Percentiles rank a stretch among this genome's conserved stretches.
Evolutionary conservation across 1,140 invertebrate genomes (phyloP).

Genomic region (Callitettix versicolor): DNA sequence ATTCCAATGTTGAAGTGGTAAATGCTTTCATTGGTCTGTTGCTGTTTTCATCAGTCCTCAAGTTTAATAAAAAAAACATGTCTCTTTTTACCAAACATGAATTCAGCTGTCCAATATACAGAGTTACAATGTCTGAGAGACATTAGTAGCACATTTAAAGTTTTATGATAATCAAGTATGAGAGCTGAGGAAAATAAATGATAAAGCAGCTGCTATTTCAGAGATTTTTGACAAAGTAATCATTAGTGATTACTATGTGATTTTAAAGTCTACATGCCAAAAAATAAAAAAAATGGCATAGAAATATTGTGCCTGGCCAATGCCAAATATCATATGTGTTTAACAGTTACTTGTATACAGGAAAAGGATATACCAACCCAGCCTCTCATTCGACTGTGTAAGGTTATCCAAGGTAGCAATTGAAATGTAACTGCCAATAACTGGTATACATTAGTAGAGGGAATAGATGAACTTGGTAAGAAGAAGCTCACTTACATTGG

Average conservation of each 20-base stretch:
- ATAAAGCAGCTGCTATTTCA: slow-evolving; percentile 6
- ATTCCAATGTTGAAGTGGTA: slow-evolving; percentile 4
- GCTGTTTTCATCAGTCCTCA: slow-evolving; percentile 2
- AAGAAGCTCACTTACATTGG: slow-evolving; percentile 17
- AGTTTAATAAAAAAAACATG: background rate
- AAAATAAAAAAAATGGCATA: slow-evolving; percentile 30
- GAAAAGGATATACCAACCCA: slow-evolving; percentile 23
- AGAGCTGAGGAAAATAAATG: background rate
- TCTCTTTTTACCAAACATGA: slow-evolving; percentile 1
- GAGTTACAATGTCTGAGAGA: slow-evolving; percentile 1
- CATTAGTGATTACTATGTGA: slow-evolving; percentile 26
- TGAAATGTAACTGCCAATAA: slow-evolving; percentile 31
- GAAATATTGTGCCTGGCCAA: slow-evolving; percentile 12
- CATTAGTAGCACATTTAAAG: background rate
- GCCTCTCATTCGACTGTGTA: slow-evolving; percentile 26
- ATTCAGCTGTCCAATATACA: slow-evolving; percentile 2
- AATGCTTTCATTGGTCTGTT: slow-evolving; percentile 9
- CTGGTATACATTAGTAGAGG: slow-evolving; percentile 28
- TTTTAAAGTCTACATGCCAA: slow-evolving; percentile 38
- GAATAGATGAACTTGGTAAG: slow-evolving; percentile 28
- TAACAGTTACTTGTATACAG: slow-evolving; percentile 11
- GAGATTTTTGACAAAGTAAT: background rate
- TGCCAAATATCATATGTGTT: slow-evolving; percentile 3
- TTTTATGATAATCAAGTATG: slow-evolving; percentile 1
- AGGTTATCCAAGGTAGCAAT: slow-evolving; percentile 26